phyloP scores from a whole-genome alignment of 1,140 invertebrate genomes.

The Caenorhabditis elegans region WBcel235 BX284604.4:1549501-1550000 shows the following conservation, averaged over 20 bases:
- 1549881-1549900: background rate
- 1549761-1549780: too few species aligned
- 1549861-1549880: background rate
- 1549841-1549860: background rate
- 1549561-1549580: constrained; percentile 37
- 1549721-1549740: background rate
- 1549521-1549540: constrained; percentile 37
- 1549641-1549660: constrained; percentile 26
- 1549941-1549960: background rate
- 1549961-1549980: background rate
- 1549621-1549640: constrained; percentile 6
- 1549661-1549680: constrained; percentile 5
- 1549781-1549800: background rate
- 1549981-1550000: too few species aligned
- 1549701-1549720: background rate
- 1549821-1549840: background rate
- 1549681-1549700: background rate
- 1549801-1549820: constrained; percentile 2
- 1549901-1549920: background rate
- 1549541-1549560: constrained; percentile 38
- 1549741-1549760: background rate
- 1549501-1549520: constrained; percentile 37
- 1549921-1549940: background rate
- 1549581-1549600: constrained; percentile 44
- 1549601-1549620: constrained; percentile 42